Evolutionary conservation across 2,113 vertebrate genomes (phyloP), one percentile per base, ranked within the genome.

Genomic region (Sigmodon hispidus): DNA sequence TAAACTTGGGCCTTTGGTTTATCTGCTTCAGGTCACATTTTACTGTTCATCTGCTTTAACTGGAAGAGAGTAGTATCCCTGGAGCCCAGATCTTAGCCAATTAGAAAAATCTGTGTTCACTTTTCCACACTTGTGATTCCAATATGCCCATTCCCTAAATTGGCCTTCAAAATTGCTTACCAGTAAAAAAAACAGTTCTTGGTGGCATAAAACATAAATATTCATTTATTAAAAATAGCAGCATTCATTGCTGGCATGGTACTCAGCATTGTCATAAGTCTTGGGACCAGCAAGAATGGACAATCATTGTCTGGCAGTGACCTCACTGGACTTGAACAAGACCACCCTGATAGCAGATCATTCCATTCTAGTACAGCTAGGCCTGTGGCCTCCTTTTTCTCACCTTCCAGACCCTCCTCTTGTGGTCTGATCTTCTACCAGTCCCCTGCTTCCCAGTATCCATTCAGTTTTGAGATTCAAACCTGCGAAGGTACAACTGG

Each of bases 131-230:
- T 0, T 80, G 73, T 67, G 22, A 85, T 75, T 75, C 65, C 45
- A 85, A 88, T 5, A 9, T 67, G 7, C 34, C 36, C 22, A 12
- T 93, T 40, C 69, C 79, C 55, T 94, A 89, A 86, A 52, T 19
- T 83, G 52, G 59, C 1, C 1, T 26, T 40, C 63, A 63, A 13
- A 61, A 65, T 63, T 50, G 6, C 50, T 95, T 90, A 59, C 29
- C 45, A 48, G 55, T 87, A 70, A 69, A 95, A 69, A 95, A 67
- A 61, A 72, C 83, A 6, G 36, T 45, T 95, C 90, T 79, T 61
- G 61, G 69, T 77, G 89, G 50, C 73, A 88, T 52, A 15, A 87
- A 70, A 19, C 69, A 57, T 13, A 59, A 59, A 45, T 67, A 75
- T 40, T 79, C 24, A 40, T 70, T 91, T 24, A 75, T 55, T 83